A percentile compares a stretch with the other conserved stretches of the same genome.
phyloP scores from a whole-genome alignment of 2,888 invertebrate species.

The Drosophila recens region DNA sequence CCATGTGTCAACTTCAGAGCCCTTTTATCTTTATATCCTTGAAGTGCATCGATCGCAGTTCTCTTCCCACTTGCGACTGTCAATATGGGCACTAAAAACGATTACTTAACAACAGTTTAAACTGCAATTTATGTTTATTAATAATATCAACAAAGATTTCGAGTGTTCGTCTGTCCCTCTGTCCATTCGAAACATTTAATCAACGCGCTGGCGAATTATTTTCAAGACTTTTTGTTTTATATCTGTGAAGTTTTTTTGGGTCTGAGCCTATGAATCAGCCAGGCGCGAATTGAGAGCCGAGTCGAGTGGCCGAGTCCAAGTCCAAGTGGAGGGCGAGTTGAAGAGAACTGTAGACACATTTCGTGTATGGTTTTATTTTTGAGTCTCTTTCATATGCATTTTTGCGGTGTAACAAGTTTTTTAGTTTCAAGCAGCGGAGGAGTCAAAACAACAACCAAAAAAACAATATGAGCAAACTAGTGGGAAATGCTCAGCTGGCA shows the following conservation, averaged over 20 bases:
- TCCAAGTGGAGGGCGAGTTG: constrained; percentile 59
- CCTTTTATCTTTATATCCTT: constrained; percentile 40
- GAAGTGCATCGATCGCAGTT: constrained; percentile 45
- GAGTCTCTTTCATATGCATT: constrained; percentile 40
- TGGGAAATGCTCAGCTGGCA: not conserved
- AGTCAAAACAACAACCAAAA: constrained; percentile 53
- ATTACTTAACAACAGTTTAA: constrained; percentile 81
- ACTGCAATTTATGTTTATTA: constrained; percentile 80
- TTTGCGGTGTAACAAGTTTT: constrained; percentile 77
- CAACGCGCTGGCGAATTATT: constrained; percentile 34
- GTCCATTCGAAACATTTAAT: constrained; percentile 56
- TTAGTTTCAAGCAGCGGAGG: constrained; percentile 69
- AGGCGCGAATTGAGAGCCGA: constrained; percentile 53
- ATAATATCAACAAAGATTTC: constrained; percentile 80
- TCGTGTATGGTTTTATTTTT: constrained; percentile 20
- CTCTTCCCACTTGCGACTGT: constrained; percentile 50
- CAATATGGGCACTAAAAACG: constrained; percentile 63
- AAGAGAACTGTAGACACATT: constrained; percentile 32
- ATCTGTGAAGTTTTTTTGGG: constrained; percentile 7
- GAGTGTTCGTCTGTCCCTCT: not conserved
- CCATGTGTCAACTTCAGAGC: not conserved
- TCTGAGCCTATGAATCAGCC: constrained; percentile 71
- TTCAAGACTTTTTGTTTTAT: not conserved
- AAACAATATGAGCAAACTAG: constrained; percentile 32
- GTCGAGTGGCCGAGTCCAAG: constrained; percentile 28